Evolutionary conservation across 2,888 invertebrate species (phyloP).

Genomic region (Limenitis camilla): DNA sequence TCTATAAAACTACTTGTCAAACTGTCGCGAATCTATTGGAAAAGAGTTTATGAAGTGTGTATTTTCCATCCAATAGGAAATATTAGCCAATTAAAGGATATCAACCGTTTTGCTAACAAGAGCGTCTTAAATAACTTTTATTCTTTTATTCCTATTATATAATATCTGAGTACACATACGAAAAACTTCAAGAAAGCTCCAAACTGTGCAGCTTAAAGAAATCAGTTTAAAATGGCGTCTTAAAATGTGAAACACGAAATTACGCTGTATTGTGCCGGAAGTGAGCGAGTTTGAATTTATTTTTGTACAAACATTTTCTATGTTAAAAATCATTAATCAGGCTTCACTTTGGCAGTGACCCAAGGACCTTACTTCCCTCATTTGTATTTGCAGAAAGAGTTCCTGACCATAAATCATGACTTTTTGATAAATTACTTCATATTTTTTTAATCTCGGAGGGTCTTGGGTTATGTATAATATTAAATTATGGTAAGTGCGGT

Average conservation of each 20-base stretch:
- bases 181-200: neutral
- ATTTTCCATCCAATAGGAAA: too few relatives aligned
- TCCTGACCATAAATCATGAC: conserved; percentile 64
- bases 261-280: conserved; percentile 15
- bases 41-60: too few relatives aligned
- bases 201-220: conserved; percentile 3
- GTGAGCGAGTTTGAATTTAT: conserved; percentile 19
- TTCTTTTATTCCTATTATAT: too few relatives aligned
- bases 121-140: too few relatives aligned
- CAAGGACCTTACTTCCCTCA: conserved; percentile 66
- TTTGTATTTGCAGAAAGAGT: conserved; percentile 72
- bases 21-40: too few relatives aligned
- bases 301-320: conserved; percentile 42
- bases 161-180: too few relatives aligned
- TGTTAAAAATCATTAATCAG: conserved; percentile 69
- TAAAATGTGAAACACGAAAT: conserved; percentile 17
- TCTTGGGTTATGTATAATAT: too few relatives aligned
- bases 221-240: conserved; percentile 7
- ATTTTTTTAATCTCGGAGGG: conserved; percentile 50
- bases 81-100: too few relatives aligned
- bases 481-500: too few relatives aligned
- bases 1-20: too few relatives aligned
- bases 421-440: conserved; percentile 66
- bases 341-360: conserved; percentile 70
- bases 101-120: too few relatives aligned